Evolutionary conservation across 1,140 invertebrate species (phyloP).

Genomic region (Aplysia californica): DNA sequence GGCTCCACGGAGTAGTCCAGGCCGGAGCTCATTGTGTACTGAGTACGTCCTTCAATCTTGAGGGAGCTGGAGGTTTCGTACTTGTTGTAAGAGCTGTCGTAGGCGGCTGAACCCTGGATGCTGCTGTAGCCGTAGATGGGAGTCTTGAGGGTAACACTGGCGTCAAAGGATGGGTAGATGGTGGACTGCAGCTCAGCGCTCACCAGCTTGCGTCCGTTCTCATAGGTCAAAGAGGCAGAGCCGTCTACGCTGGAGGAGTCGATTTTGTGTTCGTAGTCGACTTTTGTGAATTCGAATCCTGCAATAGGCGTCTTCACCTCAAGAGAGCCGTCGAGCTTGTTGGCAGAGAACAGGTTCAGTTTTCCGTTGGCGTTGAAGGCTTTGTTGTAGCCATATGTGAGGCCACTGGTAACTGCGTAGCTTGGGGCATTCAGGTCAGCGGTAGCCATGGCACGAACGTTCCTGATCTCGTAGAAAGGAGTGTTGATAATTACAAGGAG

Average conservation of each 20-base stretch:
- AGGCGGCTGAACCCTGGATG: background rate
- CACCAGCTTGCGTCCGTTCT: constrained; percentile 32
- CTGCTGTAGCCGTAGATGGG: constrained; percentile 26
- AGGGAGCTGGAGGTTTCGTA: constrained; percentile 8
- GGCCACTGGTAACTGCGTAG: background rate
- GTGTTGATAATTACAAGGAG: background rate
- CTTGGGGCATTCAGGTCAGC: background rate
- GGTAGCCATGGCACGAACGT: background rate
- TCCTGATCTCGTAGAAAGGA: background rate
- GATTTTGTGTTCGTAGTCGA: constrained; percentile 38
- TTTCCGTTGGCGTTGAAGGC: background rate
- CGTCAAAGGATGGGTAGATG: constrained; percentile 5
- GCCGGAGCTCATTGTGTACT: background rate
- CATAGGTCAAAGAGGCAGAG: constrained; percentile 31
- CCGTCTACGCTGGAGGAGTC: constrained; percentile 28
- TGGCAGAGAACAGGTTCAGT: background rate
- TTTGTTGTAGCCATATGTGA: background rate
- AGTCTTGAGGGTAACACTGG: constrained; percentile 15
- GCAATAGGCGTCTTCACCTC: constrained; percentile 32
- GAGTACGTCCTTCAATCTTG: background rate
- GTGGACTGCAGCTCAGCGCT: constrained; percentile 23
- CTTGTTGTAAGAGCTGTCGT: constrained; percentile 7
- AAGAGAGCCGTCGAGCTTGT: constrained; percentile 20
- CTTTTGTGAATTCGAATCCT: constrained; percentile 23
- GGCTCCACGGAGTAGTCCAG: constrained; percentile 18